phyloP scores from a whole-genome alignment of 2,888 invertebrate genomes.

The Uropetala carovei region DNA sequence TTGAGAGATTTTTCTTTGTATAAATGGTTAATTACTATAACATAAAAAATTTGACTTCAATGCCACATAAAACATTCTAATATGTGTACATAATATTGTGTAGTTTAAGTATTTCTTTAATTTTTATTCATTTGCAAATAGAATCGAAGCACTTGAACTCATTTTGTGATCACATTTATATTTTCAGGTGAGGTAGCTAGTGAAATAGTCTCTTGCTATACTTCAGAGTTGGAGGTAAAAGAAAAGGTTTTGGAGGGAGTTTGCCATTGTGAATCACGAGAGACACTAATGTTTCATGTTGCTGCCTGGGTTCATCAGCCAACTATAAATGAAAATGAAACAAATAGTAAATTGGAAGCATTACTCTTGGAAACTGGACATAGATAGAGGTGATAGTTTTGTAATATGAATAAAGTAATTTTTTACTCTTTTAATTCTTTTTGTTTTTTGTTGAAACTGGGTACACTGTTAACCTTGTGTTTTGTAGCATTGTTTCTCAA shows the following conservation, averaged over 20 bases:
- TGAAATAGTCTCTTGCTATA: neutral
- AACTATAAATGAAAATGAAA: neutral
- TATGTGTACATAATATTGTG: too few species aligned
- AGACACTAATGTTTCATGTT: constrained; percentile 15
- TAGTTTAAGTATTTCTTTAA: too few species aligned
- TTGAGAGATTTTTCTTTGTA: too few species aligned
- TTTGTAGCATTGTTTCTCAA: too few species aligned
- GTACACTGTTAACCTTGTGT: neutral
- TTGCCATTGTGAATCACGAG: neutral
- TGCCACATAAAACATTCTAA: too few species aligned
- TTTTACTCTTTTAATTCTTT: neutral
- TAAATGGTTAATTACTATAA: too few species aligned
- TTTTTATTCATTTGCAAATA: too few species aligned
- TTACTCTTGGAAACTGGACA: constrained; percentile 44
- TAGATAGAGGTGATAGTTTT: neutral
- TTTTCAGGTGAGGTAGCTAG: neutral
- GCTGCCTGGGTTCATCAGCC: constrained; percentile 51
- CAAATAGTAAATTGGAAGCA: constrained; percentile 2
- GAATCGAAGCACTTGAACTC: too few species aligned
- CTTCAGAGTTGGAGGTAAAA: constrained; percentile 37
- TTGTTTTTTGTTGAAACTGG: neutral
- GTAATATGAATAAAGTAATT: neutral
- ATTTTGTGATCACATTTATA: neutral
- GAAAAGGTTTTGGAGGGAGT: constrained; percentile 10
- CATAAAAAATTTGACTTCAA: too few species aligned